Conservation (phyloP, 2,888 invertebrate species). For the Athalia rosae region DNA sequence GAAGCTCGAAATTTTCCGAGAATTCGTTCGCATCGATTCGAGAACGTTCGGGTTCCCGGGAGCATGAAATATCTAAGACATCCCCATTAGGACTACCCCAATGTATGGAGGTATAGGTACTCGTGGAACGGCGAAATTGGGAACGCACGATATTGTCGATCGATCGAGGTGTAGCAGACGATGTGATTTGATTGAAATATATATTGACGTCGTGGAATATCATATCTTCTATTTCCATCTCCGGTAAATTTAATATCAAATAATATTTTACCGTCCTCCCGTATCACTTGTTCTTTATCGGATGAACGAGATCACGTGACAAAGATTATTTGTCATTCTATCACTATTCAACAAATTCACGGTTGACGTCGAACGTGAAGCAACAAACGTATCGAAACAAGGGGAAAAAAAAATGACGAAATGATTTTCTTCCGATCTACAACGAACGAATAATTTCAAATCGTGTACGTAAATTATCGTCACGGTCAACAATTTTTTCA, state of each 20-base stretch:
- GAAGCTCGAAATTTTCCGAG: too few species aligned
- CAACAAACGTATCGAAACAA: too few species aligned
- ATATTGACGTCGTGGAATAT: constrained; percentile 51
- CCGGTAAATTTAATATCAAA: constrained; percentile 54
- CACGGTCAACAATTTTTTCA: background rate
- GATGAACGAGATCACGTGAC: background rate
- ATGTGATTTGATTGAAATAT: constrained; percentile 54
- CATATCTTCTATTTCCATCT: constrained; percentile 45
- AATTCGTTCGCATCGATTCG: too few species aligned
- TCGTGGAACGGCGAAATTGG: constrained; percentile 13
- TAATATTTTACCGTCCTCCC: background rate
- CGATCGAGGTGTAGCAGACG: constrained; percentile 2
- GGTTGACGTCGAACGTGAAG: too few species aligned
- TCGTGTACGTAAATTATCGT: background rate
- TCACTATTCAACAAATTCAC: too few species aligned
- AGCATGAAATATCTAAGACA: too few species aligned
- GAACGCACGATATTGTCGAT: constrained; percentile 19
- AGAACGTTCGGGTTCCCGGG: too few species aligned
- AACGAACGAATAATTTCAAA: background rate
- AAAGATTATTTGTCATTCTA: too few species aligned
- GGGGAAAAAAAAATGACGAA: too few species aligned
- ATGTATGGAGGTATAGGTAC: too few species aligned
- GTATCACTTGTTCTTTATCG: background rate
- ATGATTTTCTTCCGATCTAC: too few species aligned
- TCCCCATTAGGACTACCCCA: too few species aligned